phyloP scores from a whole-genome alignment of 1,140 invertebrate species.

The Saccostrea cuccullata region DNA sequence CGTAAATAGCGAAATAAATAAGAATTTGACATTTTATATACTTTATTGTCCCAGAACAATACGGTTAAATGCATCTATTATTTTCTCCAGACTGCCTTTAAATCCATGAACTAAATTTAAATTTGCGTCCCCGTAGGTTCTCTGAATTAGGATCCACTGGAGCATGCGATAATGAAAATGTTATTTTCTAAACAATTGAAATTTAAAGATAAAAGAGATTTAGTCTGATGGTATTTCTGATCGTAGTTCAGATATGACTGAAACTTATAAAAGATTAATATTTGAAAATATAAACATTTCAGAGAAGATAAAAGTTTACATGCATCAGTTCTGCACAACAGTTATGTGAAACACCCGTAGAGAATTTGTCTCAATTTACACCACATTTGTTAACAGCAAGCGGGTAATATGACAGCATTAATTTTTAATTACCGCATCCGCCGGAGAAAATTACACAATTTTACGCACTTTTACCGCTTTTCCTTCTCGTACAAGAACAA shows the following conservation, averaged over 20 bases:
- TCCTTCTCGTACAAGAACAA: not conserved
- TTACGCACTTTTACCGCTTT: not conserved
- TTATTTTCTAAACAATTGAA: not conserved
- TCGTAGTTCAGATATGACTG: not conserved
- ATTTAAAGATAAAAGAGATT: not conserved
- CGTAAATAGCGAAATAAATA: too few species aligned
- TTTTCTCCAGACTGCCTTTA: too few species aligned
- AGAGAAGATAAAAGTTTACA: not conserved
- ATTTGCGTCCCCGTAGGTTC: too few species aligned
- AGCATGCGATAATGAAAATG: too few species aligned
- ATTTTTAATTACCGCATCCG: slow-evolving; percentile 7
- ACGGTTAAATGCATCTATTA: too few species aligned
- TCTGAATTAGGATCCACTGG: too few species aligned
- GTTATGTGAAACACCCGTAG: not conserved
- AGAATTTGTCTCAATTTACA: not conserved
- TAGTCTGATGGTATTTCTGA: not conserved
- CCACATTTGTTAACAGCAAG: not conserved
- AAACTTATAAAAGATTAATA: not conserved
- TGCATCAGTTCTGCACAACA: not conserved
- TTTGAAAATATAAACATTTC: not conserved
- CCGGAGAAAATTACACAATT: not conserved
- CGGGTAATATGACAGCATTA: slow-evolving; percentile 18
- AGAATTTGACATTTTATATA: too few species aligned
- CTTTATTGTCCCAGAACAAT: too few species aligned
- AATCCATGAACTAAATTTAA: too few species aligned